phyloP scores from a whole-genome alignment of 2,888 invertebrate genomes.

The Drymonia ruficornis region DNA sequence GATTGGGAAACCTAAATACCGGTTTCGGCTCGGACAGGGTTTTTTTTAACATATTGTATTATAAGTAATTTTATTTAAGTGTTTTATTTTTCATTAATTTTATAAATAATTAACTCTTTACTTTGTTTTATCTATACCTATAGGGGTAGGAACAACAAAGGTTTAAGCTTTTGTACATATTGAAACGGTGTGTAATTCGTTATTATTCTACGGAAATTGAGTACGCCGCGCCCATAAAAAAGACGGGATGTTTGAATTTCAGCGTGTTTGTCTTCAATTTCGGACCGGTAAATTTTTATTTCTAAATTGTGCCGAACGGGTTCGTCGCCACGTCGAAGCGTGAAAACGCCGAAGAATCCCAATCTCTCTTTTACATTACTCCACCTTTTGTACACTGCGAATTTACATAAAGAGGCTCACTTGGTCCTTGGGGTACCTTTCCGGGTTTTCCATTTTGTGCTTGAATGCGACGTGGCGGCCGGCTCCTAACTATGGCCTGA shows the following conservation, averaged over 20 bases:
- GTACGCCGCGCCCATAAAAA: constrained; percentile 17
- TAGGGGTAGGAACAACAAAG: no score
- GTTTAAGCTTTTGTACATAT: no score
- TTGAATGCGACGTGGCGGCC: constrained; percentile 66
- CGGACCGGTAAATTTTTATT: constrained; percentile 46
- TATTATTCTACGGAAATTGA: constrained; percentile 37
- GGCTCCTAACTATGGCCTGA: constrained; percentile 57
- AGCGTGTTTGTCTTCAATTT: constrained; percentile 51
- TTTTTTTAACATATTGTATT: no score
- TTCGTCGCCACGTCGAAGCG: constrained; percentile 52
- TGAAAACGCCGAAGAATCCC: constrained; percentile 62
- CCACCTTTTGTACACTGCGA: constrained; percentile 73
- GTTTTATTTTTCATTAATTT: no score
- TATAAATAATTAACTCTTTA: not conserved
- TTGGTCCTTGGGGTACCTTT: constrained; percentile 78
- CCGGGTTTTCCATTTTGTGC: constrained; percentile 78
- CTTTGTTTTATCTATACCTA: no score
- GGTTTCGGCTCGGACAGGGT: no score
- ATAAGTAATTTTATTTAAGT: no score
- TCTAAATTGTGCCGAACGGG: constrained; percentile 54
- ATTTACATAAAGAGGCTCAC: constrained; percentile 79
- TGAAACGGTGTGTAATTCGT: not conserved
- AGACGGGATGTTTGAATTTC: constrained; percentile 22
- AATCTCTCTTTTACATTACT: constrained; percentile 74
- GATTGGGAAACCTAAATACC: no score